Base-by-base conservation (phyloP, 2,888 invertebrate species). In the Lasius platythorax region DNA sequence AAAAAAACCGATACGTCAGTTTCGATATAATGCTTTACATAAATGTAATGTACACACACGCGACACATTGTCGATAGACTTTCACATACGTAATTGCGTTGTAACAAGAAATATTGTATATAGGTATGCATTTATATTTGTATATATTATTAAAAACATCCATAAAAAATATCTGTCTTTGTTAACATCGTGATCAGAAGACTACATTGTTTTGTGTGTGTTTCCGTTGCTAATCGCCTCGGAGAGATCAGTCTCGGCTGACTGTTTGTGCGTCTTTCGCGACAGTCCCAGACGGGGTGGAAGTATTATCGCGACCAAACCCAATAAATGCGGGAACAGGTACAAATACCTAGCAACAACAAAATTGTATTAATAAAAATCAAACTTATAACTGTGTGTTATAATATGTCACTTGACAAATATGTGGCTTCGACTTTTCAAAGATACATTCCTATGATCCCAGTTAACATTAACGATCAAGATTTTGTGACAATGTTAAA, bases 311-410 rank as follows among this genome's bases (percentile, higher is more conserved):
- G 93, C 93, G 63, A 90, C 88, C 85, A 95, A 78, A 78, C 93
- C 93, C 85, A 94, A 85, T 67, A 94, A 81, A 85, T 95, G 94
- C 75, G 93, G 93, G 73, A 92, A 87, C 89, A 95, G 92, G 92
- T 94, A 94, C 92, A 94, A 90, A 72, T 92, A 91, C 92, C 95
- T 95, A 46, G 30, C 88, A 90, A 78, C 2, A 74, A 50, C 53
- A 50, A 6, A 43, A 18, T 12, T 18, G 6, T 18, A 15, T 63
- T 56, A 72, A 58, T 64, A 23, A 58, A 58, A 67, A 1, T 28
- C 4, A n/a, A 2, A 23, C 1, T 43, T 63, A 37, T 37, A 37
- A 37, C 23, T 23, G 23, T 23, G 23, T 23, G 23, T 23, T 23
- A 23, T 23, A 23, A 23, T 23, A 23, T 23, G 23, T 46, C 1